Evolutionary conservation across 2,797 vertebrate genomes (phyloP).

Genomic region (Oryzias sinensis): DNA sequence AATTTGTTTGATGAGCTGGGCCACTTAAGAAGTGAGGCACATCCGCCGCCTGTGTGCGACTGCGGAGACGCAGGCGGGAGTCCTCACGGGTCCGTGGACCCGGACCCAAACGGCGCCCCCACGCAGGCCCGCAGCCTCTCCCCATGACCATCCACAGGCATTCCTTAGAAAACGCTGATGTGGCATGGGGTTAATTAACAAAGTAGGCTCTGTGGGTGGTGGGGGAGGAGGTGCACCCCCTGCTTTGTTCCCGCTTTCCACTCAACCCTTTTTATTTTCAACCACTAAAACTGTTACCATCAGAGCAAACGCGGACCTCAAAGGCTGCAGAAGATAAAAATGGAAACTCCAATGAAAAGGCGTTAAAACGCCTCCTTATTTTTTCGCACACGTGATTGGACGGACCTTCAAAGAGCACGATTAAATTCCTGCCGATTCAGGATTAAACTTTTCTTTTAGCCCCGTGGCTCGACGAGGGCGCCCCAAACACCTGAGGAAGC

Average conservation of each 20-base stretch:
- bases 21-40: conserved; percentile 95
- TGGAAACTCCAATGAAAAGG: conserved; percentile 68
- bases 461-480: no score
- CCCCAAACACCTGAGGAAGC: no score
- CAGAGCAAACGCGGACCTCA: conserved; percentile 60
- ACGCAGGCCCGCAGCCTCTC: conserved; percentile 63
- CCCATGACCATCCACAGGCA: conserved; percentile 81
- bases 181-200: conserved; percentile 85
- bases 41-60: conserved; percentile 70
- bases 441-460: conserved; percentile 30
- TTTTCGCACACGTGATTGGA: conserved; percentile 65
- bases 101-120: conserved; percentile 38
- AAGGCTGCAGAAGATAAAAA: conserved; percentile 70
- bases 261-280: conserved; percentile 5
- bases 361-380: conserved; percentile 54
- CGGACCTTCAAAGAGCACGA: conserved; percentile 74
- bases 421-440: conserved; percentile 74
- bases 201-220: conserved; percentile 70
- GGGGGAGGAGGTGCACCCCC: conserved; percentile 5
- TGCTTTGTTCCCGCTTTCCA: conserved; percentile 19
- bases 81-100: no score
- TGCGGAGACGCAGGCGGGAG: conserved; percentile 20
- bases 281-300: conserved; percentile 51
- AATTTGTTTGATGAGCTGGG: conserved; percentile 99
- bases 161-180: conserved; percentile 88